These are phyloP conservation scores for Cacatua alba DNA, from an alignment of 2,113 vertebrate genomes.

Conservation along the genomic window DNA sequence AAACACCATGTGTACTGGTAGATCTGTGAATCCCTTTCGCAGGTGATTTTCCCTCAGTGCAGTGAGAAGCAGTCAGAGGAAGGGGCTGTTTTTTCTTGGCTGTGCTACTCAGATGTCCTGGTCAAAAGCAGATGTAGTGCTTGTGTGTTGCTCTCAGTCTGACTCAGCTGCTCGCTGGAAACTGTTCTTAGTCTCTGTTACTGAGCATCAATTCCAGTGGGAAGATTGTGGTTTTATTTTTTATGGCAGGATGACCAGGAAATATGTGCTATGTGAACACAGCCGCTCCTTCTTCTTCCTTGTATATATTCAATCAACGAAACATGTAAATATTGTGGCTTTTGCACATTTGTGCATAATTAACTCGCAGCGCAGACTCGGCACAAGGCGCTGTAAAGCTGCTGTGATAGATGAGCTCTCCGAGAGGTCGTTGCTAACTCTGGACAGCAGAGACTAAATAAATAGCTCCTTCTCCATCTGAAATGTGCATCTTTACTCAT, in stretches of 20 bases:
- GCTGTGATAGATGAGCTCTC: not conserved
- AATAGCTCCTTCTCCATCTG: not conserved
- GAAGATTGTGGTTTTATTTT: not conserved
- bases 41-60: not conserved
- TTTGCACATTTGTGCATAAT: not conserved
- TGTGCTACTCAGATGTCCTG: not conserved
- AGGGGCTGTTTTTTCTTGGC: not conserved
- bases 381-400: not conserved
- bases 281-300: slow-evolving; percentile 25
- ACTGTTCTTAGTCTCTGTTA: not conserved
- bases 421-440: not conserved
- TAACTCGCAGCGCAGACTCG: not conserved
- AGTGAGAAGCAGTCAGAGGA: not conserved
- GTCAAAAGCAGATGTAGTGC: not conserved
- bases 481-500: not conserved
- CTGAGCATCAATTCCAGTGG: not conserved
- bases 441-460: slow-evolving; percentile 40
- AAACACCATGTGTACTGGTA: not conserved
- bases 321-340: slow-evolving; percentile 62
- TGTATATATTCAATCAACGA: slow-evolving; percentile 49
- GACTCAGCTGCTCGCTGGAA: not conserved
- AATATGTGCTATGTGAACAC: slow-evolving; percentile 34
- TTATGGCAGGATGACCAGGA: not conserved
- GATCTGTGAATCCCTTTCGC: not conserved
- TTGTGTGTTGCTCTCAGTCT: not conserved